These are phyloP conservation scores for Centropyge bicolor DNA, from an alignment of 2,797 vertebrate species.

Conservation along the genomic window DNA sequence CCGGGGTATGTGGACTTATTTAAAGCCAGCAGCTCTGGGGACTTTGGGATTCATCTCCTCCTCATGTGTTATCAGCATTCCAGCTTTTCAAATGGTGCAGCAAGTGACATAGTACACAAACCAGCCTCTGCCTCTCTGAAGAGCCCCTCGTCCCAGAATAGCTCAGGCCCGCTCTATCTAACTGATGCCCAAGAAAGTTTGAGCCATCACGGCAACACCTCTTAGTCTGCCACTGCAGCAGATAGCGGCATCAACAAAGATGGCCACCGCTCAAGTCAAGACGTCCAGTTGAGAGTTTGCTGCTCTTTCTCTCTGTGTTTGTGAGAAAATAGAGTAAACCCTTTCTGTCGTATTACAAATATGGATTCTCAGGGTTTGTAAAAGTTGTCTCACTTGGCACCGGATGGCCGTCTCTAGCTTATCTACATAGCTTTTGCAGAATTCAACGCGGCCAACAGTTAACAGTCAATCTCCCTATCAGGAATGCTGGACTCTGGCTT, in stretches of 20 bases:
- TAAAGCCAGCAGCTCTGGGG: constrained; percentile 79
- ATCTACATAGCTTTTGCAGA: constrained; percentile 44
- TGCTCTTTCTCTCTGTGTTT: background rate
- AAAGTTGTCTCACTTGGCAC: background rate
- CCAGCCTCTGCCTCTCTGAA: constrained; percentile 83
- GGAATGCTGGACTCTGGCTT: constrained; percentile 84
- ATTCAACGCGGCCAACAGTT: constrained; percentile 54
- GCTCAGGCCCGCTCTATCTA: constrained; percentile 86
- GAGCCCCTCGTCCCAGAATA: constrained; percentile 87
- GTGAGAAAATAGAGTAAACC: background rate
- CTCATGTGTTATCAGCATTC: constrained; percentile 83
- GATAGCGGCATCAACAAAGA: constrained; percentile 80
- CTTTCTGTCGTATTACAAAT: background rate
- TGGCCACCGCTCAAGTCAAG: constrained; percentile 52
- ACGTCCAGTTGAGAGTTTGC: constrained; percentile 20
- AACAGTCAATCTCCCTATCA: constrained; percentile 70
- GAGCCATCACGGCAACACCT: constrained; percentile 82
- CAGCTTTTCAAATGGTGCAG: constrained; percentile 74
- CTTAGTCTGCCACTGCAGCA: constrained; percentile 73
- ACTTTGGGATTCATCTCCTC: constrained; percentile 81
- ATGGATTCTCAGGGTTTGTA: background rate
- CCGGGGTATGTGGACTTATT: constrained; percentile 75
- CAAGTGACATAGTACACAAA: constrained; percentile 86
- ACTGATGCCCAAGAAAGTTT: constrained; percentile 82
- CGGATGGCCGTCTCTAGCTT: constrained; percentile 6